Conservation (phyloP, 1,140 invertebrate genomes). For the Helicoverpa armigera region DNA sequence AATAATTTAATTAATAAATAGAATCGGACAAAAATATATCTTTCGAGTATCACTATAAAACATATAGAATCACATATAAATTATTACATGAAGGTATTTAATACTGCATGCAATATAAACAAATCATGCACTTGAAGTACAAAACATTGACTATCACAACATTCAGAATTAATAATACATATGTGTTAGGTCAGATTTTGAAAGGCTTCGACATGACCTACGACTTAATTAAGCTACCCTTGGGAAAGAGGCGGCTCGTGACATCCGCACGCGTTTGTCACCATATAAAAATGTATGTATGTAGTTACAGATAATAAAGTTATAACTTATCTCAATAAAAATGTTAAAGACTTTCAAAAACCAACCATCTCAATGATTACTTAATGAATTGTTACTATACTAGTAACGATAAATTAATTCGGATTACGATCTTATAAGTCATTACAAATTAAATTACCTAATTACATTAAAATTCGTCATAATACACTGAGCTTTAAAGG, state of each 20-base stretch:
- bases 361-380: background rate
- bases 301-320: background rate
- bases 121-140: slow-evolving; percentile 46
- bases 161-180: slow-evolving; percentile 42
- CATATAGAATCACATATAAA: slow-evolving; percentile 43
- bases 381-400: background rate
- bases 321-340: background rate
- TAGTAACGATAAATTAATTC: background rate
- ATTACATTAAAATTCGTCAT: background rate
- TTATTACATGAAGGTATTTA: slow-evolving; percentile 43
- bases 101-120: slow-evolving; percentile 52
- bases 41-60: slow-evolving; percentile 42
- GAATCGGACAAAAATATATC: slow-evolving; percentile 9
- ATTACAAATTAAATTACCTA: background rate
- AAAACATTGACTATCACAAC: slow-evolving; percentile 47
- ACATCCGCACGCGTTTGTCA: too few relatives aligned
- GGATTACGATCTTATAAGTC: slow-evolving; percentile 1
- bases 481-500: slow-evolving; percentile 5
- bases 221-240: background rate
- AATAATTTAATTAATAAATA: slow-evolving; percentile 39
- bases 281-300: background rate
- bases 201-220: background rate
- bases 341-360: background rate
- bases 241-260: too few relatives aligned
- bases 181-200: background rate